phyloP scores from a whole-genome alignment of 2,888 invertebrate species.

The Drosophila kuntzei region DNA sequence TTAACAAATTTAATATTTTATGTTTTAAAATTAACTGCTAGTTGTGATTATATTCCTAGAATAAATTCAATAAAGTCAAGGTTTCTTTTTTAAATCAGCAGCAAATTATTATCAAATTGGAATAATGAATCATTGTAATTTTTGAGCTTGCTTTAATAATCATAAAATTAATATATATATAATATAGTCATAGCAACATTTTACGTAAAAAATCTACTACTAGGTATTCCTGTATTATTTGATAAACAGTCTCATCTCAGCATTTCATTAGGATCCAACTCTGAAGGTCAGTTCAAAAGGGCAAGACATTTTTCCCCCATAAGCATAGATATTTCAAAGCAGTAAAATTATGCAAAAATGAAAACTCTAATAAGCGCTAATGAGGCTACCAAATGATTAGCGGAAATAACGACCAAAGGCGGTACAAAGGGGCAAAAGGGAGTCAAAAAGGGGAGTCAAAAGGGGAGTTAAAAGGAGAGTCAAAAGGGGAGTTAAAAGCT shows the following conservation, averaged over 20 bases:
- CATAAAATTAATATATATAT: not conserved
- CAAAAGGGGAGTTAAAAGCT: not conserved
- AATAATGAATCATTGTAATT: no score
- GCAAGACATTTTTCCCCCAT: constrained; percentile 12
- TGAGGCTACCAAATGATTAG: constrained; percentile 62
- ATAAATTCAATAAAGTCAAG: no score
- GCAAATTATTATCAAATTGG: no score
- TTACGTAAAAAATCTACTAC: no score
- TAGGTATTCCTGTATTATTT: not conserved
- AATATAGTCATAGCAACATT: not conserved
- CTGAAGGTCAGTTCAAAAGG: constrained; percentile 36
- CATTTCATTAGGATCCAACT: constrained; percentile 2
- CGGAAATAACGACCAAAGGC: constrained; percentile 20
- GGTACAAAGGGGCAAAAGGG: not conserved
- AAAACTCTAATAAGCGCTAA: constrained; percentile 66
- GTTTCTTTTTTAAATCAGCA: no score
- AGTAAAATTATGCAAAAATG: constrained; percentile 62
- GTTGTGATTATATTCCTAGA: no score
- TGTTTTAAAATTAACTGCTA: no score
- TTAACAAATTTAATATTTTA: no score
- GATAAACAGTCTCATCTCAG: constrained; percentile 6
- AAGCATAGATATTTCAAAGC: not conserved
- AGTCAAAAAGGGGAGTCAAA: not conserved
- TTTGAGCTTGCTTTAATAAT: not conserved
- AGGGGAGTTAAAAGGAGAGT: not conserved